Evolutionary conservation across 2,113 vertebrate genomes (phyloP).

Genomic region (Gopherus evgoodei): DNA sequence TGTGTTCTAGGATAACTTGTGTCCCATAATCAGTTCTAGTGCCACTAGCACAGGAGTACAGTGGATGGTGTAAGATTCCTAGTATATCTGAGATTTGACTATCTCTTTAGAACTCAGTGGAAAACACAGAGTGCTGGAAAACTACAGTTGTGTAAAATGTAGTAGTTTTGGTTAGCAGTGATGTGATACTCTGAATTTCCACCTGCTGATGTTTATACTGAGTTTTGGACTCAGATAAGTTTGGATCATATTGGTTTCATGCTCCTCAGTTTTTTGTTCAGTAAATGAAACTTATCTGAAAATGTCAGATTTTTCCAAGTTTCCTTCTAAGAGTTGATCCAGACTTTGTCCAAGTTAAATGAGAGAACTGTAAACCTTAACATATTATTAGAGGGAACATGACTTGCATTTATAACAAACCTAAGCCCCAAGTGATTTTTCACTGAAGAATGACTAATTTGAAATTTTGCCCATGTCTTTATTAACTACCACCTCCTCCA

Average conservation of each 20-base stretch:
- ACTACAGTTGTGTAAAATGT: not conserved
- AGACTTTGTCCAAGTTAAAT: not conserved
- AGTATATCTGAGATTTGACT: not conserved
- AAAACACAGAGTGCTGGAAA: not conserved
- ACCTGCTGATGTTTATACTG: not conserved
- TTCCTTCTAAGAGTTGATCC: not conserved
- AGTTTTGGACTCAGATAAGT: not conserved
- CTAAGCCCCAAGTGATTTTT: not conserved
- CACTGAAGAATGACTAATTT: rapidly evolving
- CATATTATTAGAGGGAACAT: not conserved
- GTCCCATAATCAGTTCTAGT: not conserved
- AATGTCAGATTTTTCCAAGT: not conserved
- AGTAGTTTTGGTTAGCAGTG: not conserved
- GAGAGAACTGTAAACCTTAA: not conserved
- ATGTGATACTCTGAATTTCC: not conserved
- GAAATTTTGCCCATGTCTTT: not conserved
- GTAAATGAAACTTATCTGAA: not conserved
- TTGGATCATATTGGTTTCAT: rapidly evolving
- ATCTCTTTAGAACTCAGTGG: not conserved
- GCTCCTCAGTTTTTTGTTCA: not conserved
- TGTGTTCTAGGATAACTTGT: not conserved
- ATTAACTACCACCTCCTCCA: not conserved
- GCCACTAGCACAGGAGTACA: not conserved
- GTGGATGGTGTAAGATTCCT: not conserved
- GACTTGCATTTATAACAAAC: not conserved